These are phyloP conservation scores for Pyrgilauda ruficollis DNA, from an alignment of 2,113 vertebrate species.

Conservation along the genomic window DNA sequence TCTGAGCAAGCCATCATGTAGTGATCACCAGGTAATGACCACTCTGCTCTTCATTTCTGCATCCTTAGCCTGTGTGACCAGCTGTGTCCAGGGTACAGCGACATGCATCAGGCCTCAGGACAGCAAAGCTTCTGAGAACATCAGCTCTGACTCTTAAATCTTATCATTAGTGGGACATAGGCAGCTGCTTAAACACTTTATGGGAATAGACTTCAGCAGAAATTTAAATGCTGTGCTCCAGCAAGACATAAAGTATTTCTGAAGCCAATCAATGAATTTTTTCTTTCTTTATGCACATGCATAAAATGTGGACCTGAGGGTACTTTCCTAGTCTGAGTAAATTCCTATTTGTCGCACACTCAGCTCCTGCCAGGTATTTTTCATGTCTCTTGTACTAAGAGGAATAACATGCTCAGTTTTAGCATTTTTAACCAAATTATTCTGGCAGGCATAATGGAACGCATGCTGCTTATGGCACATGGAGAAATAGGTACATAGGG, in stretches of 20 bases:
- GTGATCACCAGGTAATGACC: neutral
- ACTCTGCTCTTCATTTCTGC: neutral
- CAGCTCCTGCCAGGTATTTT: neutral
- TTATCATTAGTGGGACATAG: neutral
- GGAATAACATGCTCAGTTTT: neutral
- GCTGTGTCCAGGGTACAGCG: neutral
- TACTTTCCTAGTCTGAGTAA: neutral
- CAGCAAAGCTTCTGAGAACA: neutral
- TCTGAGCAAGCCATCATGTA: neutral
- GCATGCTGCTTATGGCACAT: neutral
- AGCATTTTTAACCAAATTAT: neutral
- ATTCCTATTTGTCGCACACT: neutral
- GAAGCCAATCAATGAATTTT: constrained; percentile 30
- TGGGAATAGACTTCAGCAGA: neutral
- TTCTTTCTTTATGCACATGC: neutral
- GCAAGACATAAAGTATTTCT: constrained; percentile 15
- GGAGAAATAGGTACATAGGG: neutral
- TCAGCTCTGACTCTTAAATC: neutral
- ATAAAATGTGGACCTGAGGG: neutral
- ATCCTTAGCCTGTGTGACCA: neutral
- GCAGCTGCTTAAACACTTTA: constrained; percentile 14
- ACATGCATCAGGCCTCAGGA: neutral
- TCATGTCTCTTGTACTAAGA: neutral
- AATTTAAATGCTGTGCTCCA: neutral
- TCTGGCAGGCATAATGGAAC: neutral